Percentiles rank a stretch among this genome's conserved stretches.
phyloP scores from a whole-genome alignment of 64 coral and sea anemone species.

The Montipora cactus region DNA sequence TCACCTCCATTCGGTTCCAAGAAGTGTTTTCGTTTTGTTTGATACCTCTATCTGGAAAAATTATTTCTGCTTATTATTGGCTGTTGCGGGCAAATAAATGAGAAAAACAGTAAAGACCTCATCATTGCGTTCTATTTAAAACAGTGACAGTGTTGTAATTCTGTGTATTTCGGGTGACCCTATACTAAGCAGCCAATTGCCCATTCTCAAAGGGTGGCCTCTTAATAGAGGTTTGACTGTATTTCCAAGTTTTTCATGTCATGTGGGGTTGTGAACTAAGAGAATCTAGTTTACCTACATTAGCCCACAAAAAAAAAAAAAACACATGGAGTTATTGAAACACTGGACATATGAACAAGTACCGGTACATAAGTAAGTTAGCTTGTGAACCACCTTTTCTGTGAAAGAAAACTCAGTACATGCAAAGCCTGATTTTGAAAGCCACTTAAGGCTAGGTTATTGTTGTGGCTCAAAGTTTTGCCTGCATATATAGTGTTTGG shows the following conservation, averaged over 20 bases:
- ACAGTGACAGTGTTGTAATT: background rate
- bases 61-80: background rate
- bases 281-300: background rate
- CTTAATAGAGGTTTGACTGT: background rate
- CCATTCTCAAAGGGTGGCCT: background rate
- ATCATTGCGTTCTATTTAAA: background rate
- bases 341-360: background rate
- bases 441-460: too few species aligned
- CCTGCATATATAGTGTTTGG: too few species aligned
- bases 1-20: too few species aligned
- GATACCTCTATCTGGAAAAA: background rate
- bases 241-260: background rate
- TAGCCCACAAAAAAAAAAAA: background rate
- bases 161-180: background rate
- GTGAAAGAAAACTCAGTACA: slow-evolving; percentile 26
- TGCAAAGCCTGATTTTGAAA: too few species aligned
- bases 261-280: background rate
- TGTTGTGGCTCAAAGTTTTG: too few species aligned
- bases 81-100: background rate
- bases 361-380: background rate
- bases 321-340: background rate
- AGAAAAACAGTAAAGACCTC: background rate
- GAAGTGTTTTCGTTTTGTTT: too few species aligned
- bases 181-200: background rate
- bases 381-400: background rate